A percentile compares a stretch with the other conserved stretches of the same genome.
phyloP scores from a whole-genome alignment of 2,888 invertebrate genomes.

The Hemicrepidius hirtus region DNA sequence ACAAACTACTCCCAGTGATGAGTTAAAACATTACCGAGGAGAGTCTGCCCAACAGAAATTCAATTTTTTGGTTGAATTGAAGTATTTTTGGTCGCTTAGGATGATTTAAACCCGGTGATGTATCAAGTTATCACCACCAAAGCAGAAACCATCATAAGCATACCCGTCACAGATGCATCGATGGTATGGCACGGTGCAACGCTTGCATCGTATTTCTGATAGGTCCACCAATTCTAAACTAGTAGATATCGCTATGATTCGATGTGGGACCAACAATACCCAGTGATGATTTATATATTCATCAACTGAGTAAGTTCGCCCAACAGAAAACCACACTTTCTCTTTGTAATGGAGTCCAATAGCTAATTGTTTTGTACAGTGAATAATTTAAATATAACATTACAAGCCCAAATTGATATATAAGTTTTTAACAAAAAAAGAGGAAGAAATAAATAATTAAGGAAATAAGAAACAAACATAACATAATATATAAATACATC shows the following conservation, averaged over 20 bases:
- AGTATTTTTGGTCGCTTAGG: not conserved
- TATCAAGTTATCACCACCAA: not conserved
- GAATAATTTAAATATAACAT: too few species aligned
- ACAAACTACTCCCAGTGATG: constrained; percentile 51
- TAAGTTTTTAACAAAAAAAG: too few species aligned
- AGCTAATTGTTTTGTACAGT: too few species aligned
- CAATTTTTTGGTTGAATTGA: not conserved
- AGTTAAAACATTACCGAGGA: constrained; percentile 53
- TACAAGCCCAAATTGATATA: too few species aligned
- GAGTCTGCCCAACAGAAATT: constrained; percentile 48
- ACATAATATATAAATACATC: too few species aligned
- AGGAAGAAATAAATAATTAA: too few species aligned
- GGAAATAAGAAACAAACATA: too few species aligned
- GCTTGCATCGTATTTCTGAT: too few species aligned
- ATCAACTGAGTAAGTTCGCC: not conserved
- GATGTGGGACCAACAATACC: not conserved
- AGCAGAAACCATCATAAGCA: constrained; percentile 5
- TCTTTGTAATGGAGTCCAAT: too few species aligned
- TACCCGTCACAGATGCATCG: too few species aligned
- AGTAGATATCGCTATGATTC: not conserved
- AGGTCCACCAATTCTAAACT: too few species aligned
- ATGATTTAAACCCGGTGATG: constrained; percentile 11
- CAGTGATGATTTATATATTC: not conserved
- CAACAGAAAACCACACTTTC: not conserved
- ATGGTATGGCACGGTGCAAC: too few species aligned